Evolutionary conservation across 2,113 vertebrate genomes (phyloP).

Genomic region (Thermophis baileyi): DNA sequence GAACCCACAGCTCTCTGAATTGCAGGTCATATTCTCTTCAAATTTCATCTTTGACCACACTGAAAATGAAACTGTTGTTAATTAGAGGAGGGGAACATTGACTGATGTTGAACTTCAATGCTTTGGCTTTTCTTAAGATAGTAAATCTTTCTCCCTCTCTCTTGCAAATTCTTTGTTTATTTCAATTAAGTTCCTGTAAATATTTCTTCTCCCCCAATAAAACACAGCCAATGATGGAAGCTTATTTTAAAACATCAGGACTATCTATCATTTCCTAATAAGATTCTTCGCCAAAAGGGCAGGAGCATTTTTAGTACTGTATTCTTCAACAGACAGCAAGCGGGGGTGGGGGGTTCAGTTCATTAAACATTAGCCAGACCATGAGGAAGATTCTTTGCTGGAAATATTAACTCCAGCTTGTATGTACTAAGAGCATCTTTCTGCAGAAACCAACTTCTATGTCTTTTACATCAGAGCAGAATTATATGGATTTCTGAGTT

Average conservation of each 20-base stretch:
- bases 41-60: background rate
- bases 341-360: constrained; percentile 20
- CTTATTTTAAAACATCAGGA: constrained; percentile 1
- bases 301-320: constrained; percentile 44
- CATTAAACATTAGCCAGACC: constrained; percentile 53
- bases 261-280: constrained; percentile 1
- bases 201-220: constrained; percentile 14
- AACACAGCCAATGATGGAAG: background rate
- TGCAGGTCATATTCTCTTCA: too few species aligned
- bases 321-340: constrained; percentile 49
- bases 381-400: background rate
- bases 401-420: constrained; percentile 13
- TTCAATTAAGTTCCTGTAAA: background rate
- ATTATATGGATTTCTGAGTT: background rate
- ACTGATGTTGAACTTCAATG: background rate
- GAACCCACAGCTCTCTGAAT: too few species aligned
- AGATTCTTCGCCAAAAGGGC: constrained; percentile 63
- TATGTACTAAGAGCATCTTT: background rate
- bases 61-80: background rate
- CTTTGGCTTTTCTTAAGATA: background rate
- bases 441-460: background rate
- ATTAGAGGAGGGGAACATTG: background rate
- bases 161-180: background rate
- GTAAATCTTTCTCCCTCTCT: background rate
- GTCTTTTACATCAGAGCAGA: background rate